Base-by-base conservation (phyloP, 2,888 invertebrate species). In the Rapana venosa region DNA sequence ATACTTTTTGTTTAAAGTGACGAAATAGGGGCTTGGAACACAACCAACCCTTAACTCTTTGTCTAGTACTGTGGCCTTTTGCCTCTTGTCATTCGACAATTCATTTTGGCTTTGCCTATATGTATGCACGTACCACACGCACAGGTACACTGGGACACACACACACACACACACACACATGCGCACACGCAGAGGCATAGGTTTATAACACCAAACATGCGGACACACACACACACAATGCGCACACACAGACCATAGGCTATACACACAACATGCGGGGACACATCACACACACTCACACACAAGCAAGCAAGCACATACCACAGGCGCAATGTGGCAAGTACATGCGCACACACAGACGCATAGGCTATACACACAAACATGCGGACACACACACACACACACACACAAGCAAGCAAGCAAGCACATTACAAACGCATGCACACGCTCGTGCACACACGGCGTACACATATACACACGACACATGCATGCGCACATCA, bases 351-450 rank as follows among this genome's bases (percentile, higher is more conserved):
- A 8, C 47, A 8, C 47, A 8, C 47, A 8, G n/a, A n/a, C n/a
- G 47, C 47, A 47, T 47, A 81, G 32, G n/a, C 81, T 30, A 58
- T n/a, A 61, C 61, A 61, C 85, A 85, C 13, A 85, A n/a, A 30
- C 85, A 85, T 30, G 32, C 58, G 61, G 32, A 32, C 85, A 83
- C n/a, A 61, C 58, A 85, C 58, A 61, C 30, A 85, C 32, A 61
- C 58, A 85, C 85, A 47, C 85, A 85, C 85, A 58, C 58, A 85
- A 58, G 1, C 84, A 56, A 56, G 22, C n/a, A 56, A 26, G 56
- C 84, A 84, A 56, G 56, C 84, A 84, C 84, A 56, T 35, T n/a
- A 84, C 84, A 84, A 56, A 84, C 84, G 56, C 84, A 56, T 35
- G 35, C 36, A 81, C 36, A 81, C 35, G 2, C n/a, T 6, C 22